Evolutionary conservation across 2,113 vertebrate genomes (phyloP).

Genomic region (Poeciliopsis prolifica): DNA sequence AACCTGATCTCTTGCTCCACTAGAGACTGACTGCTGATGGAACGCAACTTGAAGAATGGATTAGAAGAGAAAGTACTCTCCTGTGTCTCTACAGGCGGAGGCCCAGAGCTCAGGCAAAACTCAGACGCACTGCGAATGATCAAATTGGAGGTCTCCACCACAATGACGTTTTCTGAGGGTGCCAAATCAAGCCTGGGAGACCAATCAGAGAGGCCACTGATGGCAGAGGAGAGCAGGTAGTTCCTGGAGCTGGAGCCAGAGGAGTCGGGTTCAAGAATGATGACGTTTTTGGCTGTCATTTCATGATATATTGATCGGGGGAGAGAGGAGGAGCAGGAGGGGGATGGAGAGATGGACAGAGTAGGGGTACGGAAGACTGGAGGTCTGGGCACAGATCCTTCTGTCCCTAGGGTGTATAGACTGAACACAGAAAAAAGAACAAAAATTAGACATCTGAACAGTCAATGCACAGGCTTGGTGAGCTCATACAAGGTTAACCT

Average conservation of each 20-base stretch:
- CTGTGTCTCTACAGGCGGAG: conserved; percentile 34
- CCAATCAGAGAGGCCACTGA: conserved; percentile 57
- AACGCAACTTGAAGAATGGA: conserved; percentile 76
- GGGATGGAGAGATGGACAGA: conserved; percentile 58
- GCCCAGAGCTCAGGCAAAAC: conserved; percentile 68
- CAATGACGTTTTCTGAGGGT: conserved; percentile 64
- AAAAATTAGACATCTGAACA: too few relatives aligned
- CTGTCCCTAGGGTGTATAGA: conserved; percentile 52
- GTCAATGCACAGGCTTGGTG: too few relatives aligned
- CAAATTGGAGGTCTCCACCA: conserved; percentile 76
- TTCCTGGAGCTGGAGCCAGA: conserved; percentile 52
- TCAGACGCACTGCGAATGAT: conserved; percentile 76
- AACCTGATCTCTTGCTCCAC: conserved; percentile 75
- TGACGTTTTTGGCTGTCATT: conserved; percentile 73
- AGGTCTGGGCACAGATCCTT: conserved; percentile 57
- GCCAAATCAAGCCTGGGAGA: conserved; percentile 21
- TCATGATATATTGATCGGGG: conserved; percentile 67
- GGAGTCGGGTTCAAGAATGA: conserved; percentile 73
- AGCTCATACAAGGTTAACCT: too few relatives aligned
- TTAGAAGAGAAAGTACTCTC: conserved; percentile 73
- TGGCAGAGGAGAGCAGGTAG: conserved; percentile 44
- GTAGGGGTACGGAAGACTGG: conserved; percentile 66
- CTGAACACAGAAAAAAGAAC: conserved; percentile 33
- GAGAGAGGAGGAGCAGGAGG: conserved; percentile 59
- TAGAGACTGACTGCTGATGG: conserved; percentile 75